These are phyloP conservation scores for Epinotia ramella DNA, from an alignment of 2,888 invertebrate species.

Conservation along the genomic window DNA sequence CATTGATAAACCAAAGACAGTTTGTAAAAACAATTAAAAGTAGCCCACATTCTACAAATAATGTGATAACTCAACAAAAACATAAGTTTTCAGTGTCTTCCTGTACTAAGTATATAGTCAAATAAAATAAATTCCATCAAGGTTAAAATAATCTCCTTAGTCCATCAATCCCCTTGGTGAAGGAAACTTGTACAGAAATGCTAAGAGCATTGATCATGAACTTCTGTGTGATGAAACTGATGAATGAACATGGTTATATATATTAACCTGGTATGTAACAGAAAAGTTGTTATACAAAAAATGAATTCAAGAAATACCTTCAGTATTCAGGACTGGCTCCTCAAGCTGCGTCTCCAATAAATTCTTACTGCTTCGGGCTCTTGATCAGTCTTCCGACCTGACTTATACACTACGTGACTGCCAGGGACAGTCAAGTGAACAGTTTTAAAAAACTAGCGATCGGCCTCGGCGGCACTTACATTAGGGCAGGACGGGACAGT, in stretches of 20 bases:
- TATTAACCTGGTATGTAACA: conserved; percentile 59
- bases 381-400: conserved; percentile 85
- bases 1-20: conserved; percentile 47
- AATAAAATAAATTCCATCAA: conserved; percentile 3
- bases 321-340: conserved; percentile 77
- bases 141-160: conserved; percentile 7
- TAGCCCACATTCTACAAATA: conserved; percentile 34
- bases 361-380: conserved; percentile 82
- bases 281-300: conserved; percentile 78
- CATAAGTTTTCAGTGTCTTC: conserved; percentile 1
- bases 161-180: neutral
- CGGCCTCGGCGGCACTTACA: conserved; percentile 72
- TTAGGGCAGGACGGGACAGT: conserved; percentile 60
- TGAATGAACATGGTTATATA: conserved; percentile 47
- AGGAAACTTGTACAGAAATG: conserved; percentile 25
- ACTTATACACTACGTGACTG: conserved; percentile 85
- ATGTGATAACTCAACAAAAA: neutral
- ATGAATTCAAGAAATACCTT: conserved; percentile 84
- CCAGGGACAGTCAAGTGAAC: conserved; percentile 84
- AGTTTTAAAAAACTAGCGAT: conserved; percentile 82
- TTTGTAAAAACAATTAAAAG: conserved; percentile 33
- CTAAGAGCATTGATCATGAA: conserved; percentile 32
- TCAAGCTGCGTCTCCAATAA: conserved; percentile 81
- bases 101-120: conserved; percentile 22
- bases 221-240: neutral